phyloP scores from a whole-genome alignment of 2,888 invertebrate genomes.

The Nomada lathburiana region DNA sequence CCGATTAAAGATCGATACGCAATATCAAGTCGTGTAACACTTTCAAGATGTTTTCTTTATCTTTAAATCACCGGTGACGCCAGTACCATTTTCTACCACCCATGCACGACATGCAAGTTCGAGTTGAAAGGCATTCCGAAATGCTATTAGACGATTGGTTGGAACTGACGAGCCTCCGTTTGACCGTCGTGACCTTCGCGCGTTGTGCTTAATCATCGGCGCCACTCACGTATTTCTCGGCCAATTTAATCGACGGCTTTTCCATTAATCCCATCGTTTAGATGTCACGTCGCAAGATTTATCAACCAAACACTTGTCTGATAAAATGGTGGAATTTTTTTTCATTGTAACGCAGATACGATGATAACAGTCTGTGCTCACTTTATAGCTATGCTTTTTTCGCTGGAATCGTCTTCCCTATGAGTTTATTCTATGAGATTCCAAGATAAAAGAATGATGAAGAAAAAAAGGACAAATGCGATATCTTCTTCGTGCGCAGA shows the following conservation, averaged over 20 bases:
- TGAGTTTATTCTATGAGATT: too few species aligned
- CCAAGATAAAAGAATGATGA: too few species aligned
- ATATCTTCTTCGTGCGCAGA: background rate
- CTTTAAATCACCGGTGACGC: constrained; percentile 30
- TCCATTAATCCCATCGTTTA: constrained; percentile 39
- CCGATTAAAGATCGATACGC: too few species aligned
- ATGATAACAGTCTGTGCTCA: background rate
- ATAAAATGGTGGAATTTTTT: background rate
- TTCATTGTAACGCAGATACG: background rate
- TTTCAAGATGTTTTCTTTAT: background rate
- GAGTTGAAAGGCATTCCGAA: constrained; percentile 54
- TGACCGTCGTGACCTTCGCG: constrained; percentile 77
- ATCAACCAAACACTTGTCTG: background rate
- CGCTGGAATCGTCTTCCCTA: background rate
- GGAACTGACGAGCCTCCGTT: constrained; percentile 76
- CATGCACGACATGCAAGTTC: background rate
- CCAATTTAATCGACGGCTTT: constrained; percentile 41
- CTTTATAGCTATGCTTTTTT: background rate
- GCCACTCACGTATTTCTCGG: constrained; percentile 51
- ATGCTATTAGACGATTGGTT: constrained; percentile 70
- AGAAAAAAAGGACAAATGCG: too few species aligned
- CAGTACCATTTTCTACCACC: constrained; percentile 59
- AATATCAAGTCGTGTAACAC: too few species aligned
- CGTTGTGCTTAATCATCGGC: constrained; percentile 70
- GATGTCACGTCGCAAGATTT: constrained; percentile 12